Conservation (phyloP, 2,113 vertebrate genomes). For the Corynorhinus townsendii region DNA sequence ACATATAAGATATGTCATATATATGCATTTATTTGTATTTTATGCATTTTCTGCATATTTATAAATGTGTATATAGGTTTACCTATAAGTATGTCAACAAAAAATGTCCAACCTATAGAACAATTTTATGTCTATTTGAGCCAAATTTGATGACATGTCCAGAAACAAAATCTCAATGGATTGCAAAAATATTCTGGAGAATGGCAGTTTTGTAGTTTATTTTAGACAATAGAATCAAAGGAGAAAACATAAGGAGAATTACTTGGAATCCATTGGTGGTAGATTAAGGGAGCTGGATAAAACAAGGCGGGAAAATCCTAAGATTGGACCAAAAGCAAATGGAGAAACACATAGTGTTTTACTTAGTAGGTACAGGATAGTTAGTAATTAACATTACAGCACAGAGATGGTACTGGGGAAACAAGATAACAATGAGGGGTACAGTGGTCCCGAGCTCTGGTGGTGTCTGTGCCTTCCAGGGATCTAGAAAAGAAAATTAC, state of each 20-base stretch:
- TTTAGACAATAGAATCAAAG: background rate
- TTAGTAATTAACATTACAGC: too few relatives aligned
- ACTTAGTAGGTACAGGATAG: background rate
- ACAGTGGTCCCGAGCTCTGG: background rate
- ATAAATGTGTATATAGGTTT: background rate
- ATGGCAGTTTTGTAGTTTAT: background rate
- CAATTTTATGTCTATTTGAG: background rate
- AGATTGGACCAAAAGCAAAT: background rate
- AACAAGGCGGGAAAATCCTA: background rate
- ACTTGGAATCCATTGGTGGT: background rate
- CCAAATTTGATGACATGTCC: background rate
- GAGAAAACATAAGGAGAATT: background rate
- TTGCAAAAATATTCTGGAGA: background rate
- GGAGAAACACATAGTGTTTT: background rate
- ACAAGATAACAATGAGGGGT: background rate
- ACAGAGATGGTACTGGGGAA: too few relatives aligned
- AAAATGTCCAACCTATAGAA: background rate
- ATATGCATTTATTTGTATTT: background rate
- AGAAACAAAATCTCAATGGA: background rate
- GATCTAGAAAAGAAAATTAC: background rate
- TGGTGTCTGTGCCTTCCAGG: background rate
- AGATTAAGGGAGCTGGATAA: background rate
- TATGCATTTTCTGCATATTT: background rate
- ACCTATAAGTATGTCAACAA: background rate
- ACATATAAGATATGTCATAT: background rate